These are phyloP conservation scores for Trematocara variabile DNA, from an alignment of 2,113 vertebrate species.

Conservation along the genomic window DNA sequence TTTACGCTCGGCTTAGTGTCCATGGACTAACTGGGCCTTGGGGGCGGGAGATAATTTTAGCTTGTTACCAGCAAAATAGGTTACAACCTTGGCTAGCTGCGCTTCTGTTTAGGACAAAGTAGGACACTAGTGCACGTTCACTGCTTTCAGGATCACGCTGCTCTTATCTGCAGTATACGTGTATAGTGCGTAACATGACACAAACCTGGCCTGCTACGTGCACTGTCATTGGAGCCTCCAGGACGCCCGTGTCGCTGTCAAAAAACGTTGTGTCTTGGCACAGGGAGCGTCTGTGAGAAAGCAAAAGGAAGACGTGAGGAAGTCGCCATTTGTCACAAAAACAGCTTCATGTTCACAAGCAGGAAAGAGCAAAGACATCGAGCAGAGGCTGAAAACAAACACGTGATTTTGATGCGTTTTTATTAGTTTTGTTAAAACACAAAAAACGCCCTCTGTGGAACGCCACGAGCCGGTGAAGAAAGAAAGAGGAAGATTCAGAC, in stretches of 20 bases:
- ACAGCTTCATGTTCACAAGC: neutral
- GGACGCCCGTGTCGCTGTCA: constrained; percentile 78
- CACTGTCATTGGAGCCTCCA: constrained; percentile 83
- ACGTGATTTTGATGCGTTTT: neutral
- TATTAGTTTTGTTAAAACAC: neutral
- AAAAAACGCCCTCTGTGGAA: neutral
- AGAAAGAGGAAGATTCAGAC: constrained; percentile 18
- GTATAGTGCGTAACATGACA: neutral
- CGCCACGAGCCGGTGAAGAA: neutral
- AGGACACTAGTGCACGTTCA: constrained; percentile 16
- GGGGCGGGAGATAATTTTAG: constrained; percentile 63
- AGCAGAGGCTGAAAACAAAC: neutral
- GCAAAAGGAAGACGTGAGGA: neutral
- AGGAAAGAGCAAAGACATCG: neutral
- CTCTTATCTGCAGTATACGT: neutral
- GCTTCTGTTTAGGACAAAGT: constrained; percentile 39
- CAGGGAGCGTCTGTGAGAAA: constrained; percentile 75
- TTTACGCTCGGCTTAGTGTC: constrained; percentile 48
- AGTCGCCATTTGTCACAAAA: neutral
- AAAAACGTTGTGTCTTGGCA: constrained; percentile 81
- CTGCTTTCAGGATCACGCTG: neutral
- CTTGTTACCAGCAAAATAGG: constrained; percentile 55
- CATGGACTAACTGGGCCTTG: constrained; percentile 40
- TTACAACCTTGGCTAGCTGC: constrained; percentile 50
- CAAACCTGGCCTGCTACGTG: constrained; percentile 82